Conservation (phyloP, 2,113 vertebrate species). For the Spheniscus mendiculus region DNA sequence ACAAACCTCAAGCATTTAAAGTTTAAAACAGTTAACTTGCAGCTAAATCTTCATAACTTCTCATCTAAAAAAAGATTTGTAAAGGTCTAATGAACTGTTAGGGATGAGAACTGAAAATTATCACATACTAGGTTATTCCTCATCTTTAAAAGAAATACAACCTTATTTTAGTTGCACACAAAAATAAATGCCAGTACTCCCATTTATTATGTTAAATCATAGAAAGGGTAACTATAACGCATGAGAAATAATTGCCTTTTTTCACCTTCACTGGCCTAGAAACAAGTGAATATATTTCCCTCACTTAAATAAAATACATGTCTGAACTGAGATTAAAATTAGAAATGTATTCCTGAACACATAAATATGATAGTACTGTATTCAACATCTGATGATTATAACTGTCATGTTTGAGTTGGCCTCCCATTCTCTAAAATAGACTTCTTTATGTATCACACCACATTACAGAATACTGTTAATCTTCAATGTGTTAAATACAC, state of each 20-base stretch:
- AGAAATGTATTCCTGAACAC: neutral
- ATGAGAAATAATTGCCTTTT: neutral
- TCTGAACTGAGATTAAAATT: neutral
- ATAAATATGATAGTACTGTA: neutral
- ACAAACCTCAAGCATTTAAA: conserved; percentile 9
- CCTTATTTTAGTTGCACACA: neutral
- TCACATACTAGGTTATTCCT: neutral
- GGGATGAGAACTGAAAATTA: neutral
- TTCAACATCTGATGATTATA: neutral
- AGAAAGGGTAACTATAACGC: neutral
- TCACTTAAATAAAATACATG: neutral
- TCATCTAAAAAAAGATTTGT: neutral
- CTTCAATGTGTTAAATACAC: neutral
- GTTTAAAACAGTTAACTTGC: neutral
- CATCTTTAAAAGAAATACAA: neutral
- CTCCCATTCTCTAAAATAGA: neutral
- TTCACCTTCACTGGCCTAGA: neutral
- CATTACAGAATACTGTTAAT: neutral
- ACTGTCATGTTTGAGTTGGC: neutral
- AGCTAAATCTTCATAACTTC: conserved; percentile 14
- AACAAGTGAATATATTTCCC: neutral
- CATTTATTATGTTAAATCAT: neutral
- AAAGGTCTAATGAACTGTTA: neutral
- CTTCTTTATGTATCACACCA: neutral
- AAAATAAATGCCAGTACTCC: neutral